Evolutionary conservation across 1,140 invertebrate species (phyloP).

Genomic region (Leptonema lineaticorne): DNA sequence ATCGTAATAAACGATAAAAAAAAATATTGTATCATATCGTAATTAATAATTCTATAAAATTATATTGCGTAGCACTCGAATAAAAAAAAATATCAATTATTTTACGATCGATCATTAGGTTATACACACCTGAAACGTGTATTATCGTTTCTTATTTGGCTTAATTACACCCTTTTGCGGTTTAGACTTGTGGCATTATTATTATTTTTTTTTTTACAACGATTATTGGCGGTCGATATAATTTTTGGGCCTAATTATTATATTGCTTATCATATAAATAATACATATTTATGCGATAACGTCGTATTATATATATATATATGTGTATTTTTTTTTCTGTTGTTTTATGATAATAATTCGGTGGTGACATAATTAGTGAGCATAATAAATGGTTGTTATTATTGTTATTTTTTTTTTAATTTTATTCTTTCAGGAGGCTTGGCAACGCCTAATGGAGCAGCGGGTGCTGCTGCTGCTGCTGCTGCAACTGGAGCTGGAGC

Average conservation of each 20-base stretch:
- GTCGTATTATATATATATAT: background rate
- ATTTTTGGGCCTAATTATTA: conserved; percentile 5
- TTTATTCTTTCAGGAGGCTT: conserved; percentile 28
- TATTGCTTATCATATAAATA: background rate
- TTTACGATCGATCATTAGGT: background rate
- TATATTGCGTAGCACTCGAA: too few species aligned
- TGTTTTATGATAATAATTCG: too few species aligned
- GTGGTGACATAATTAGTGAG: too few species aligned
- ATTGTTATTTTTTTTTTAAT: background rate
- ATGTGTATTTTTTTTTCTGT: background rate
- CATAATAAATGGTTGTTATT: background rate
- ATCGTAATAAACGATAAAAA: too few species aligned
- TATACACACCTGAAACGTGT: background rate
- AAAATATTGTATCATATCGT: too few species aligned
- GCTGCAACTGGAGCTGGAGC: conserved; percentile 23
- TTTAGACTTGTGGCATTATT: conserved; percentile 7
- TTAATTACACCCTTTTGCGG: conserved; percentile 7
- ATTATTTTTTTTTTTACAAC: too few species aligned
- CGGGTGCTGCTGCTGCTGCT: conserved; percentile 21
- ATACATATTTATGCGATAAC: background rate
- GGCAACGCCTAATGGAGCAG: conserved; percentile 21
- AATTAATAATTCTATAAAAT: too few species aligned
- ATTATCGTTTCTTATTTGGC: conserved; percentile 11
- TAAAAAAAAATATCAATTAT: background rate
- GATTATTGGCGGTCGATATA: conserved; percentile 10